These are phyloP conservation scores for Caenorhabditis sp. DNA, from an alignment of 2,888 invertebrate genomes.

Conservation along the genomic window DNA sequence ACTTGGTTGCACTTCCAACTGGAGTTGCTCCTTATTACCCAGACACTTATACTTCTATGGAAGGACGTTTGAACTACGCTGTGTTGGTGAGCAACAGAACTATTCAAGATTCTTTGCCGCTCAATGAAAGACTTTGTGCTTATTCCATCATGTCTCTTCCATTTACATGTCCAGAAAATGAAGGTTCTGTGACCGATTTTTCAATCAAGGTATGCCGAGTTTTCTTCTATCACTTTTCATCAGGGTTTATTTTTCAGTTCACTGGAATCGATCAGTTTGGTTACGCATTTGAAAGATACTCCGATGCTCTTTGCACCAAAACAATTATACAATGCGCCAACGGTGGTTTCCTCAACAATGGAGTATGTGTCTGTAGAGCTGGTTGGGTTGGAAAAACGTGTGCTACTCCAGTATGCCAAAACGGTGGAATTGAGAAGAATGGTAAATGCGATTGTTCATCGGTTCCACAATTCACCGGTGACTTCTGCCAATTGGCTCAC, in stretches of 20 bases:
- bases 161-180: constrained; percentile 50
- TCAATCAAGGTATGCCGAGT: constrained; percentile 32
- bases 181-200: constrained; percentile 36
- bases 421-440: constrained; percentile 47
- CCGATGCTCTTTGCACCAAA: constrained; percentile 50
- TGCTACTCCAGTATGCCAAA: constrained; percentile 53
- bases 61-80: constrained; percentile 59
- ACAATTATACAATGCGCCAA: constrained; percentile 47
- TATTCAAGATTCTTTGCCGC: constrained; percentile 37
- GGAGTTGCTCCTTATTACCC: constrained; percentile 47
- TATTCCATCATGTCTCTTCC: constrained; percentile 49
- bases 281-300: constrained; percentile 59
- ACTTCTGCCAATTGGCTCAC: constrained; percentile 55
- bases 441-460: constrained; percentile 44
- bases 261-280: constrained; percentile 64
- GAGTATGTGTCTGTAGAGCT: constrained; percentile 56
- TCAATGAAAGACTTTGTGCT: constrained; percentile 37
- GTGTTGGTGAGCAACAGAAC: constrained; percentile 44
- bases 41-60: constrained; percentile 45
- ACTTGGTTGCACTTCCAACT: constrained; percentile 49
- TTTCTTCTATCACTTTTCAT: neutral
- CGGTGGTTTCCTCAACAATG: constrained; percentile 55
- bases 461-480: constrained; percentile 49
- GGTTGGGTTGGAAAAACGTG: constrained; percentile 52
- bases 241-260: constrained; percentile 30